Conservation (phyloP, 2,113 vertebrate genomes). For the Sprattus sprattus region DNA sequence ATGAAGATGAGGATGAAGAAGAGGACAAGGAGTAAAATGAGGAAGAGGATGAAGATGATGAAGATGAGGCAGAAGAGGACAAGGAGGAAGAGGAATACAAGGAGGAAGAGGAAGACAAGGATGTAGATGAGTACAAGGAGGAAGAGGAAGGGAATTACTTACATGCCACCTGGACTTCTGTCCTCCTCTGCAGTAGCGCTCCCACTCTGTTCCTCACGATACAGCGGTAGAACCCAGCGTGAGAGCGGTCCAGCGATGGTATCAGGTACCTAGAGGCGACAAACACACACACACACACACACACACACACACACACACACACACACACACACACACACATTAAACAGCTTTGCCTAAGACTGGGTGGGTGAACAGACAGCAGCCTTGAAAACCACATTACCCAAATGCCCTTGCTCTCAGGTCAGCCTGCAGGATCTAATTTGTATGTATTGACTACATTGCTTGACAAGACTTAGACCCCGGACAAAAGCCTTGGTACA, state of each 20-base stretch:
- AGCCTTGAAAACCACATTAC: background rate
- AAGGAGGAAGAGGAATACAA: too few relatives aligned
- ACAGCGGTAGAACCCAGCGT: slow-evolving; percentile 94
- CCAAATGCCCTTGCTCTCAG: background rate
- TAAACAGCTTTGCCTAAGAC: background rate
- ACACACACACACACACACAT: slow-evolving; percentile 40
- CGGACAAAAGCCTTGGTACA: background rate
- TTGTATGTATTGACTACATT: background rate
- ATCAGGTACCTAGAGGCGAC: slow-evolving; percentile 86
- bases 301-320: slow-evolving; percentile 32
- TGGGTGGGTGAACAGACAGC: too few relatives aligned
- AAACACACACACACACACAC: slow-evolving; percentile 10
- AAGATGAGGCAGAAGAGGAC: too few relatives aligned
- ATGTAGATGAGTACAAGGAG: too few relatives aligned
- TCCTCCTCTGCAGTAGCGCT: slow-evolving; percentile 90
- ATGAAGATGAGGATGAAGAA: too few relatives aligned
- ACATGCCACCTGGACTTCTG: slow-evolving; percentile 97
- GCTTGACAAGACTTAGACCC: background rate
- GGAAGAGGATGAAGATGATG: too few relatives aligned
- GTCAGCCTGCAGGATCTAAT: background rate
- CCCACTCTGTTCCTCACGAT: slow-evolving; percentile 94
- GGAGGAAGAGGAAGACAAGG: too few relatives aligned
- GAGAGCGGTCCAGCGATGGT: slow-evolving; percentile 89
- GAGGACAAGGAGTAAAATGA: too few relatives aligned
- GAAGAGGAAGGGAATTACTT: slow-evolving; percentile 67